A percentile compares a stretch with the other conserved stretches of the same genome.
Conservation (phyloP, 2,888 invertebrate genomes). For the Pyrgus malvae region DNA sequence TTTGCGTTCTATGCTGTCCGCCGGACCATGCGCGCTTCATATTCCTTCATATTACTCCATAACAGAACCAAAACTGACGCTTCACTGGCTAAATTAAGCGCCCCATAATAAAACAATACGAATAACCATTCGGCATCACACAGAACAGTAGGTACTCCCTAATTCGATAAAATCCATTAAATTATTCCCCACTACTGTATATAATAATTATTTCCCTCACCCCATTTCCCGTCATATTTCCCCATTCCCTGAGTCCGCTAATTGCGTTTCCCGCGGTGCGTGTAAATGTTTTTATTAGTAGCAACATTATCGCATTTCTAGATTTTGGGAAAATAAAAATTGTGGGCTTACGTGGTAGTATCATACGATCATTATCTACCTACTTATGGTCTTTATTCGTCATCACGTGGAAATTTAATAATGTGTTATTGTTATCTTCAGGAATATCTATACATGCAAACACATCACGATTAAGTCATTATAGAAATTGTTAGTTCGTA, state of each 20-base stretch:
- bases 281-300: slow-evolving; percentile 45
- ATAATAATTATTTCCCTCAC: slow-evolving; percentile 53
- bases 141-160: slow-evolving; percentile 40
- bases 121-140: slow-evolving; percentile 26
- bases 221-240: neutral
- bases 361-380: too few relatives aligned
- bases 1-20: too few relatives aligned
- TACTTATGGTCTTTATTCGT: too few relatives aligned
- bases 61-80: neutral
- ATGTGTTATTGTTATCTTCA: too few relatives aligned
- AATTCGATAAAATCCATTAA: slow-evolving; percentile 53
- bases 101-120: slow-evolving; percentile 1
- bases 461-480: too few relatives aligned
- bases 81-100: slow-evolving; percentile 3
- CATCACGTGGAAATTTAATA: too few relatives aligned
- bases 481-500: too few relatives aligned
- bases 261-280: slow-evolving; percentile 44
- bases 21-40: too few relatives aligned
- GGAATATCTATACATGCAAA: too few relatives aligned
- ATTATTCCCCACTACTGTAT: slow-evolving; percentile 44
- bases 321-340: slow-evolving; percentile 30
- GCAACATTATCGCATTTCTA: slow-evolving; percentile 42
- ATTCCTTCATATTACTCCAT: neutral
- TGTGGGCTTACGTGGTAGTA: too few relatives aligned
- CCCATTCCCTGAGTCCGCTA: slow-evolving; percentile 32